These are phyloP conservation scores for Corydoras maculifer DNA, from an alignment of 2,113 vertebrate genomes.

Conservation along the genomic window DNA sequence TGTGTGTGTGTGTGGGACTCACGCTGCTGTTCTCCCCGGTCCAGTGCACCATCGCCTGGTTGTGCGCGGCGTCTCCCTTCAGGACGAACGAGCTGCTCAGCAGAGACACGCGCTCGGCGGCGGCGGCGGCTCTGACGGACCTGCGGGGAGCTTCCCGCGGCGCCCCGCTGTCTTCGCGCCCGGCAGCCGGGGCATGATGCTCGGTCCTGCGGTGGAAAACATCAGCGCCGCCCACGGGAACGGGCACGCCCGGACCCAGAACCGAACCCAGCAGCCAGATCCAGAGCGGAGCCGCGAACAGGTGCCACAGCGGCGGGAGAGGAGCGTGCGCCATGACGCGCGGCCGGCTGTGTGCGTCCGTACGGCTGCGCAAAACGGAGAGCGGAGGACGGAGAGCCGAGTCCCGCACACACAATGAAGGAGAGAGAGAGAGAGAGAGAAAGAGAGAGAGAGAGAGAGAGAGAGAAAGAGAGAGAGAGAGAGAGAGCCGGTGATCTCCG, in stretches of 20 bases:
- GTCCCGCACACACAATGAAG: not conserved
- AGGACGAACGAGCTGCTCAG: slow-evolving; percentile 95
- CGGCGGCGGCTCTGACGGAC: slow-evolving; percentile 45
- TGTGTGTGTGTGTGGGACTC: slow-evolving; percentile 59
- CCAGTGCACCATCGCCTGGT: slow-evolving; percentile 99
- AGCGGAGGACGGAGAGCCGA: slow-evolving; percentile 55
- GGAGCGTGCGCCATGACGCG: slow-evolving; percentile 65
- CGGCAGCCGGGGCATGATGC: slow-evolving; percentile 10
- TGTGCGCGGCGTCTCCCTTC: slow-evolving; percentile 91
- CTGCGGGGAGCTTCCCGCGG: slow-evolving; percentile 27
- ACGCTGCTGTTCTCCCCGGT: slow-evolving; percentile 98
- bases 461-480: slow-evolving; percentile 52
- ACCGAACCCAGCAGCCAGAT: slow-evolving; percentile 57
- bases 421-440: slow-evolving; percentile 45
- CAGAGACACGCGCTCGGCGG: slow-evolving; percentile 77
- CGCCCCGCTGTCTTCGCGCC: slow-evolving; percentile 28
- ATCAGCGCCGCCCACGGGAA: slow-evolving; percentile 41
- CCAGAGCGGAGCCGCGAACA: slow-evolving; percentile 55
- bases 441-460: slow-evolving; percentile 52
- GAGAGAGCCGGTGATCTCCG: slow-evolving; percentile 53
- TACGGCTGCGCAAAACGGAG: not conserved
- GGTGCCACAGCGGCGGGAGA: slow-evolving; percentile 50
- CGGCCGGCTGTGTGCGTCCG: slow-evolving; percentile 32
- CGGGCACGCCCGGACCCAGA: slow-evolving; percentile 49
- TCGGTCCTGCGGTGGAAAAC: slow-evolving; percentile 50